Percentiles rank a stretch among this genome's conserved stretches.
Conservation (phyloP, 2,888 invertebrate species). For the Cataglyphis rosenhaueri region DNA sequence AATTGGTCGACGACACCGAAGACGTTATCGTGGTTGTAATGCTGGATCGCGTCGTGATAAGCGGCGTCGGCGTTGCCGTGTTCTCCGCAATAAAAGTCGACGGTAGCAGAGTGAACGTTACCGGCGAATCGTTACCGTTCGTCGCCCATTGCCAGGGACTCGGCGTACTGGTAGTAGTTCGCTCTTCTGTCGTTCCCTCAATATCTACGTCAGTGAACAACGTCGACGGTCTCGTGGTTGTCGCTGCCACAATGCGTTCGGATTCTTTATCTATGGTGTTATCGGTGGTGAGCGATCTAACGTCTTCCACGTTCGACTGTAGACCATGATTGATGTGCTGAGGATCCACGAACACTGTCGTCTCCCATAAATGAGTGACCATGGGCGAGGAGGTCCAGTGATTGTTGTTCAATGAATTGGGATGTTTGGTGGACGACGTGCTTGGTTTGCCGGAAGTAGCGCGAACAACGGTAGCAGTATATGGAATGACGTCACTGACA, state of each 20-base stretch:
- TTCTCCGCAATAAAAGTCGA: slow-evolving; percentile 73
- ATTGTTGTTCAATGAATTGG: slow-evolving; percentile 83
- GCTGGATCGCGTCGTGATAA: slow-evolving; percentile 79
- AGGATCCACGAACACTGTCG: slow-evolving; percentile 90
- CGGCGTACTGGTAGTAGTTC: slow-evolving; percentile 56
- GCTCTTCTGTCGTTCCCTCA: slow-evolving; percentile 20
- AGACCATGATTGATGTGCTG: slow-evolving; percentile 90
- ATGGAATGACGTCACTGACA: slow-evolving; percentile 47
- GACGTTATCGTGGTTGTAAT: slow-evolving; percentile 81
- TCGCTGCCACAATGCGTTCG: slow-evolving; percentile 65
- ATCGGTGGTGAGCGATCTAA: not conserved
- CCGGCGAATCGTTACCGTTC: slow-evolving; percentile 80
- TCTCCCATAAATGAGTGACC: slow-evolving; percentile 89
- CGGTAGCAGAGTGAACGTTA: slow-evolving; percentile 81
- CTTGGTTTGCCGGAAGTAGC: slow-evolving; percentile 29
- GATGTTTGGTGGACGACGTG: not conserved
- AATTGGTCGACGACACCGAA: slow-evolving; percentile 76
- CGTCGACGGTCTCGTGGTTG: slow-evolving; percentile 46
- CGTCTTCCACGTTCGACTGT: slow-evolving; percentile 72
- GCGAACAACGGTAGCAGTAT: slow-evolving; percentile 41
- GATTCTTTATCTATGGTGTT: slow-evolving; percentile 15
- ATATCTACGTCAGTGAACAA: slow-evolving; percentile 23
- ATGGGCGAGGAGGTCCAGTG: slow-evolving; percentile 86
- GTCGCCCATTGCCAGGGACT: slow-evolving; percentile 79
- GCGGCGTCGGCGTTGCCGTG: slow-evolving; percentile 78